These are phyloP conservation scores for Drosophila colorata DNA, from an alignment of 2,888 invertebrate species.

Conservation along the genomic window DNA sequence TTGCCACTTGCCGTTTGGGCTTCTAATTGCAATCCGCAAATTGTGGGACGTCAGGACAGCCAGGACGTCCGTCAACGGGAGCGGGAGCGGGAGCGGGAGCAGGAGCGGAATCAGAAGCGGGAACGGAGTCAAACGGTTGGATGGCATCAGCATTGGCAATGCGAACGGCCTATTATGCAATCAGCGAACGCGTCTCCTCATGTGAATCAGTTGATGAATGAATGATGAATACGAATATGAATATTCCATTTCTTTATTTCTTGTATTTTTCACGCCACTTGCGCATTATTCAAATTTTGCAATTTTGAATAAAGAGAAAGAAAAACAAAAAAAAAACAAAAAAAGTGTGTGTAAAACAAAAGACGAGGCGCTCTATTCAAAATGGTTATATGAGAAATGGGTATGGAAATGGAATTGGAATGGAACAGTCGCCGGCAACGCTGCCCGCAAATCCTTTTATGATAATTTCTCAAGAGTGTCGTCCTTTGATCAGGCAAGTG, in stretches of 20 bases:
- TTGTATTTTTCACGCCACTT: constrained; percentile 72
- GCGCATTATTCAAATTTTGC: constrained; percentile 77
- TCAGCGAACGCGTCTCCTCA: constrained; percentile 29
- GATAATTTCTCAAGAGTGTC: constrained; percentile 85
- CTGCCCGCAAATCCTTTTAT: constrained; percentile 83
- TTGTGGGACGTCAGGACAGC: constrained; percentile 24
- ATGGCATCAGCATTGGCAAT: constrained; percentile 42
- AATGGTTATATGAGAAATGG: constrained; percentile 37
- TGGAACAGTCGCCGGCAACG: constrained; percentile 31
- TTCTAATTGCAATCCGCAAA: constrained; percentile 72
- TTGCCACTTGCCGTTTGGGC: constrained; percentile 43
- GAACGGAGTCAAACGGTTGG: constrained; percentile 34
- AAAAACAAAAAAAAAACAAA: constrained; percentile 7
- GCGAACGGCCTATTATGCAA: constrained; percentile 63
- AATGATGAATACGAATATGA: constrained; percentile 43
- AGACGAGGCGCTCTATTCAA: constrained; percentile 69
- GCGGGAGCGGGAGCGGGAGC: constrained; percentile 12
- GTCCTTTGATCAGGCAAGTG: constrained; percentile 84
- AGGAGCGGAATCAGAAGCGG: constrained; percentile 3
- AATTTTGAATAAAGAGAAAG: constrained; percentile 61
- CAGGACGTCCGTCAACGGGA: background rate
- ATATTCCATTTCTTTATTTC: constrained; percentile 31
- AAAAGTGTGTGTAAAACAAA: constrained; percentile 56
- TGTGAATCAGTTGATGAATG: constrained; percentile 26
- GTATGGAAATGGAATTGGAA: constrained; percentile 18